Evolutionary conservation across 2,113 vertebrate species (phyloP).

Genomic region (Lucifuga dentata): DNA sequence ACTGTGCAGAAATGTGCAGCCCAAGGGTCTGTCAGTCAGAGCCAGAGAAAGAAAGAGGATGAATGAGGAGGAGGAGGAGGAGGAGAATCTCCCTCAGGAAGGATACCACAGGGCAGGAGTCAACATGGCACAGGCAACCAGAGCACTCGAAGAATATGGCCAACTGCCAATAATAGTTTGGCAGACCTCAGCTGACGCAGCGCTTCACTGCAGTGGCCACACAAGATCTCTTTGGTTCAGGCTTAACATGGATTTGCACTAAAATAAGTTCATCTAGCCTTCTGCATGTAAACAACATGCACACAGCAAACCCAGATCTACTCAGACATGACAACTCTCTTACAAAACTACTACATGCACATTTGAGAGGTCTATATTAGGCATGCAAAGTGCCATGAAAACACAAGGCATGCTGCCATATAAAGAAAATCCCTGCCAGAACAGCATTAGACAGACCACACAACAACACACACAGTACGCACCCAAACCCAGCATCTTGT

Average conservation of each 20-base stretch:
- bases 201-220: conserved; percentile 57
- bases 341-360: conserved; percentile 12
- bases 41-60: conserved; percentile 24
- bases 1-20: conserved; percentile 52
- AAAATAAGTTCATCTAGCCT: conserved; percentile 37
- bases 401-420: conserved; percentile 24
- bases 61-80: conserved; percentile 17
- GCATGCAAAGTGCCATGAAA: conserved; percentile 27
- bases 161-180: conserved; percentile 63
- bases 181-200: conserved; percentile 66
- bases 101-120: conserved; percentile 66
- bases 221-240: conserved; percentile 54
- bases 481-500: conserved; percentile 18
- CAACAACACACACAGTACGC: conserved; percentile 39
- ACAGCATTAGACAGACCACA: conserved; percentile 44
- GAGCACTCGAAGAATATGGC: conserved; percentile 59
- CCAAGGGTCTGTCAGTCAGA: conserved; percentile 54
- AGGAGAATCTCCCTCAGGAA: conserved; percentile 58
- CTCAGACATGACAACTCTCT: conserved; percentile 28
- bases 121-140: conserved; percentile 66
- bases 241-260: conserved; percentile 42
- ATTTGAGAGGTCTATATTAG: conserved; percentile 32
- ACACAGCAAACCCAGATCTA: conserved; percentile 29
- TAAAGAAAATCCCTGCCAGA: conserved; percentile 28
- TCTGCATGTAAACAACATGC: conserved; percentile 40